phyloP scores from a whole-genome alignment of 2,113 vertebrate species.

The Abramis brama region DNA sequence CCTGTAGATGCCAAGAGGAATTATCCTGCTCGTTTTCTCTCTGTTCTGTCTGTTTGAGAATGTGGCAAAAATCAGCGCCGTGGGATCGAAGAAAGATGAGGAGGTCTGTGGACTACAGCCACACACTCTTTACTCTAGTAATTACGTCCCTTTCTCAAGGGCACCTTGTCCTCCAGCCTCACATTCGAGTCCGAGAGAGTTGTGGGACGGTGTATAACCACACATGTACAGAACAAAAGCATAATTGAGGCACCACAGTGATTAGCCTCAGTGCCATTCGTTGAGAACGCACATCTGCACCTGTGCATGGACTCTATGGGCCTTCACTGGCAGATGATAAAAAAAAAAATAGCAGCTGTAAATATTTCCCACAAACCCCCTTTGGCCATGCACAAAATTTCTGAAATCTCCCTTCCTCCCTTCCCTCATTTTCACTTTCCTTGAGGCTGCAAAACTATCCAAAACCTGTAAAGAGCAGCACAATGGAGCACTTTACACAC shows the following conservation, averaged over 20 bases:
- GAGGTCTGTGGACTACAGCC: background rate
- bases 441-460: constrained; percentile 41
- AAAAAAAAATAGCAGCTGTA: constrained; percentile 42
- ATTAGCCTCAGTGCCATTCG: constrained; percentile 14
- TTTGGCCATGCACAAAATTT: constrained; percentile 46
- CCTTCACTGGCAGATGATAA: constrained; percentile 28
- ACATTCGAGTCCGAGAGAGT: background rate
- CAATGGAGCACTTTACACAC: constrained; percentile 34
- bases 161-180: constrained; percentile 31
- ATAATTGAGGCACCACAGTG: background rate
- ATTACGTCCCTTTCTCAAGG: constrained; percentile 33
- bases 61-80: constrained; percentile 20
- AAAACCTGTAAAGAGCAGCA: constrained; percentile 47
- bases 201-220: background rate
- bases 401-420: constrained; percentile 51
- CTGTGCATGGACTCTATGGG: constrained; percentile 30
- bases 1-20: constrained; percentile 42
- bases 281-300: constrained; percentile 23
- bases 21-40: constrained; percentile 42
- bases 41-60: constrained; percentile 9
- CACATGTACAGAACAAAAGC: constrained; percentile 21
- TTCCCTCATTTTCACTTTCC: constrained; percentile 50
- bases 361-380: constrained; percentile 50
- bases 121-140: constrained; percentile 35
- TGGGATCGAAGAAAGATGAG: background rate